Evolutionary conservation across 1,140 invertebrate genomes (phyloP), one percentile per base, ranked within the genome.

Genomic region (Temnothorax curvispinosus): DNA sequence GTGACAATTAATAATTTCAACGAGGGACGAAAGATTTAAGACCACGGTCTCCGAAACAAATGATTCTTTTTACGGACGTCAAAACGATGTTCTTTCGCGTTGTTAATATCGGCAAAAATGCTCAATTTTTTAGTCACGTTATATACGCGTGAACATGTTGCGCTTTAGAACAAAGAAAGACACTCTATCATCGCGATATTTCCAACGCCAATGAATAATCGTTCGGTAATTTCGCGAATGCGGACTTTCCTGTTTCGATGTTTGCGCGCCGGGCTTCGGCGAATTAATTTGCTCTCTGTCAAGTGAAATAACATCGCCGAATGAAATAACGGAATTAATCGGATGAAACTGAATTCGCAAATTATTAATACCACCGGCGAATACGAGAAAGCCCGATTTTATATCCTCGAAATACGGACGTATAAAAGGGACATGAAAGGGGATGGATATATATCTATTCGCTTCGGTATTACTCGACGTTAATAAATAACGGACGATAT

Each of bases 221-320:
- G 13, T 18, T 13, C 41, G 38, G 27, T 44, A 74, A 84, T 75
- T 62, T 75, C 18, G 67, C 80, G 27, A 74, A 47, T 58, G 41
- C 69, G 72, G 58, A 54, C 69, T 75, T 84, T 74, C 54, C 54
- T 15, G 54, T 84, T 84, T 41, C 67, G 67, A 82, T 50, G 69
- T 75, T 35, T 38, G 58, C 44, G 54, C 41, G 38, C 38, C 6
- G 13, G 18, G 13, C 38, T 58, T 11, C 3, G n/a, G 13, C 13
- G 47, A 41, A 52, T 21, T 81, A 69, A 81, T 56, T 71, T n/a
- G 21, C 9, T 54, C 13, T 81, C n/a, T 81, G 38, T 41, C 21
- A 41, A 13, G 9, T 38, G 35, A 21, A 32, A 11, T 41, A 54
- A 41, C 52, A 44, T 81, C n/a, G 7, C 60, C 32, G 11, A 41